phyloP scores from a whole-genome alignment of 1,140 invertebrate genomes.

The Trinorchestia longiramus region DNA sequence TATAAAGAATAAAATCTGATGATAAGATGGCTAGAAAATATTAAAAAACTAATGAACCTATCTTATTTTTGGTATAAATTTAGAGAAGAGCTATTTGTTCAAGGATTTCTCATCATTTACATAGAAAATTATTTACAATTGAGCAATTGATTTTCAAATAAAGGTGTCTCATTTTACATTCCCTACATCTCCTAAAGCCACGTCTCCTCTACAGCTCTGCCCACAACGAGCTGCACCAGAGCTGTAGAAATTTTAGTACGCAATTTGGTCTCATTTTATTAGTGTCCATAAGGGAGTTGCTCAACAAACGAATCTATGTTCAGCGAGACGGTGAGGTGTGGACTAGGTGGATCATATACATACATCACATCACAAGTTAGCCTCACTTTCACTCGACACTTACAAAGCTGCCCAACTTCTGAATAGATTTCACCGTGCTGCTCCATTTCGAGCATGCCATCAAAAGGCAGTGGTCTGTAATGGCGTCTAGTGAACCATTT shows the following conservation, averaged over 20 bases:
- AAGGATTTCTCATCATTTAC: too few relatives aligned
- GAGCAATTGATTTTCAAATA: neutral
- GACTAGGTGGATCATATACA: neutral
- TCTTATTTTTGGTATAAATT: too few relatives aligned
- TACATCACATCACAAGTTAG: neutral
- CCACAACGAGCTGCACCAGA: neutral
- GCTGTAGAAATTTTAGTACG: neutral
- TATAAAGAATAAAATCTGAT: too few relatives aligned
- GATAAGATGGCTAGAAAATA: neutral
- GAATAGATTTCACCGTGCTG: neutral
- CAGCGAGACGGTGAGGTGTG: neutral
- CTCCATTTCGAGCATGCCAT: neutral
- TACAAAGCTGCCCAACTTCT: neutral
- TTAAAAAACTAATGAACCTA: neutral
- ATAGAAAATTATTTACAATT: neutral
- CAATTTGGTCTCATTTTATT: neutral
- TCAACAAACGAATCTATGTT: neutral
- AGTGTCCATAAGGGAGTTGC: neutral
- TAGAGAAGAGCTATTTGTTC: too few relatives aligned
- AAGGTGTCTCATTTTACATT: neutral
- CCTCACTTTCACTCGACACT: neutral
- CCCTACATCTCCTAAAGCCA: neutral
- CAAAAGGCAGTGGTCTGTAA: neutral
- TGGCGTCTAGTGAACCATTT: neutral
- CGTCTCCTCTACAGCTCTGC: neutral